A percentile compares a stretch with the other conserved stretches of the same genome.
phyloP scores from a whole-genome alignment of 2,888 invertebrate species.

The Apomyelois bistriatella region DNA sequence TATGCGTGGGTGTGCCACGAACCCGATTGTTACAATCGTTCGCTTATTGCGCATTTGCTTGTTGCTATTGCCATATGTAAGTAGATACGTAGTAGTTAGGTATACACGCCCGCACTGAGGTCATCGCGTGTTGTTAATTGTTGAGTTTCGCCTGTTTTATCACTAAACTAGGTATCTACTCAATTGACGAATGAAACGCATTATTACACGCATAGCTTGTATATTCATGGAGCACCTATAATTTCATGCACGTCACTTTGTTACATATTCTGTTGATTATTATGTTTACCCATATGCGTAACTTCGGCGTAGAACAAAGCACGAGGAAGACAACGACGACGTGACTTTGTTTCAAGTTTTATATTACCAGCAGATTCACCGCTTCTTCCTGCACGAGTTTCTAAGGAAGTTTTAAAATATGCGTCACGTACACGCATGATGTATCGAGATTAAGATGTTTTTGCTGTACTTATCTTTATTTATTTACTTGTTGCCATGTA shows the following conservation, averaged over 20 bases:
- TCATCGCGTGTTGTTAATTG: conserved; percentile 49
- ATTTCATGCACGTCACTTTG: conserved; percentile 4
- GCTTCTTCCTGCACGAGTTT: conserved; percentile 5
- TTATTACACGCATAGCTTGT: conserved; percentile 18
- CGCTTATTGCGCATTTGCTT: conserved; percentile 59
- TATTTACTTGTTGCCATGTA: not conserved
- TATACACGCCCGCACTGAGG: conserved; percentile 41
- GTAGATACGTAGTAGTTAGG: conserved; percentile 1
- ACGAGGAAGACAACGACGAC: conserved; percentile 10
- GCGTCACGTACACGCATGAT: not conserved
- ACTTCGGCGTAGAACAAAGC: conserved; percentile 9
- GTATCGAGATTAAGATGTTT: conserved; percentile 7
- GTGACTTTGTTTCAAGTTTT: conserved; percentile 8
- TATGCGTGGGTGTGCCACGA: conserved; percentile 56
- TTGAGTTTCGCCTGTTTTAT: conserved; percentile 42
- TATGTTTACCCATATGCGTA: conserved; percentile 1
- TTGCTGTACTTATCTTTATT: not conserved
- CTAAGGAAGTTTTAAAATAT: conserved; percentile 1
- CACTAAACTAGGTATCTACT: conserved; percentile 18
- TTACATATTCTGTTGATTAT: conserved; percentile 3
- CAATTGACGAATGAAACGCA: conserved; percentile 9
- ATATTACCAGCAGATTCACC: conserved; percentile 2
- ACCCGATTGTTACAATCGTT: conserved; percentile 50
- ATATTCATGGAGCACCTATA: not conserved
- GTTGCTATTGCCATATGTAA: conserved; percentile 31